A percentile compares a stretch with the other conserved stretches of the same genome.
phyloP scores from a whole-genome alignment of 2,797 vertebrate species.

The Gymnothorax reevesii region DNA sequence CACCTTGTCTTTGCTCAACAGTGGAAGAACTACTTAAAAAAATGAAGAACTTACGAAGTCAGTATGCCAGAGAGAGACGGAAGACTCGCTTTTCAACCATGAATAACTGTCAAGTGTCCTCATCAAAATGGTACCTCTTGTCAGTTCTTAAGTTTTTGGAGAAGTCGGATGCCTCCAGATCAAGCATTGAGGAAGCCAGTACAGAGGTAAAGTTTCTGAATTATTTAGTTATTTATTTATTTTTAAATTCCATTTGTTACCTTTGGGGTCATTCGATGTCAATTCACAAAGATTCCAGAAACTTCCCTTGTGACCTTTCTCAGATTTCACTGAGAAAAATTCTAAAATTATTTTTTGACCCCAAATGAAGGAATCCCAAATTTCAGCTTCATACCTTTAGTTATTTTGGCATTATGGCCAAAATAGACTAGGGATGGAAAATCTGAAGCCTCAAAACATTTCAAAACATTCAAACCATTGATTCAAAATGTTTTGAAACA shows the following conservation, averaged over 20 bases:
- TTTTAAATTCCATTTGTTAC: too few species aligned
- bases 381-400: neutral
- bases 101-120: neutral
- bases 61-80: constrained; percentile 21
- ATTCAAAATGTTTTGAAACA: too few species aligned
- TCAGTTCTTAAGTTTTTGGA: constrained; percentile 24
- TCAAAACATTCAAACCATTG: too few species aligned
- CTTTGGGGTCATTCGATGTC: too few species aligned
- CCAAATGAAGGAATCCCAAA: neutral
- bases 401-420: too few species aligned
- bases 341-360: too few species aligned
- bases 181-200: neutral
- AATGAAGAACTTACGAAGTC: constrained; percentile 23
- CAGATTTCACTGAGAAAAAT: too few species aligned
- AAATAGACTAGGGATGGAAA: too few species aligned
- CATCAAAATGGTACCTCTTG: constrained; percentile 25
- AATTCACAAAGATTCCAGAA: too few species aligned
- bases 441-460: too few species aligned
- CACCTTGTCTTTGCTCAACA: constrained; percentile 6
- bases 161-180: neutral
- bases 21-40: constrained; percentile 22
- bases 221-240: neutral
- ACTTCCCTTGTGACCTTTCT: too few species aligned
- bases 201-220: constrained; percentile 7
- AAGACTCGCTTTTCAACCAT: neutral